These are phyloP conservation scores for Ormyrus rosae DNA, from an alignment of 2,888 invertebrate genomes.

Conservation along the genomic window DNA sequence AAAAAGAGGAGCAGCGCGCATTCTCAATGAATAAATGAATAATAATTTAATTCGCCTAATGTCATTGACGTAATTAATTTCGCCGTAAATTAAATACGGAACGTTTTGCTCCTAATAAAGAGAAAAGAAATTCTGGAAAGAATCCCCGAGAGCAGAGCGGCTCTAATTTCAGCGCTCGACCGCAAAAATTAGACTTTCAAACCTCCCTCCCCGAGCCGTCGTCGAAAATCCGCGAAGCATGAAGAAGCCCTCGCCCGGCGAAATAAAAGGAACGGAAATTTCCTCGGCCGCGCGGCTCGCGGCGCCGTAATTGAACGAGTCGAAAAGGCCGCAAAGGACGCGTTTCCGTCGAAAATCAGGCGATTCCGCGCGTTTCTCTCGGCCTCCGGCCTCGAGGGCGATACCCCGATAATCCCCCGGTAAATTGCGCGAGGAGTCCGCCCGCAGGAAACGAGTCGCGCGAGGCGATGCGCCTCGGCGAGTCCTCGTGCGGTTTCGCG, in stretches of 20 bases:
- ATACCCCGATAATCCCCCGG: constrained; percentile 63
- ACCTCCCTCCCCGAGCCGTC: neutral
- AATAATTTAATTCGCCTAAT: no score
- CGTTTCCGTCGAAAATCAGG: constrained; percentile 57
- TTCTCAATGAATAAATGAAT: no score
- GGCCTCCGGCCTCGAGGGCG: constrained; percentile 51
- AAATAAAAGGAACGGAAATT: constrained; percentile 10
- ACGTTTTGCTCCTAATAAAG: no score
- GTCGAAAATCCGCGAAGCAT: neutral
- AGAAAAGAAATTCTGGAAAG: no score
- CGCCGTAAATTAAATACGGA: neutral
- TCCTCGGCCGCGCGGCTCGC: neutral
- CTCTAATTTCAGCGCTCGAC: neutral
- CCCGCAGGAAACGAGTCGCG: constrained; percentile 58
- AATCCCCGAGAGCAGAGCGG: no score
- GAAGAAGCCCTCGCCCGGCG: neutral
- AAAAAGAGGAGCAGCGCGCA: no score
- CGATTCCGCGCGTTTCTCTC: constrained; percentile 41
- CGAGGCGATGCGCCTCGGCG: constrained; percentile 58
- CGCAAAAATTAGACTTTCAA: constrained; percentile 23
- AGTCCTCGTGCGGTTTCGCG: constrained; percentile 52
- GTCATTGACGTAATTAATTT: neutral
- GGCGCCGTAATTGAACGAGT: neutral
- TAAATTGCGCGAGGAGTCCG: constrained; percentile 41
- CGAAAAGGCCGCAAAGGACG: constrained; percentile 46